These are phyloP conservation scores for Synanthedon vespiformis DNA, from an alignment of 2,888 invertebrate species.

Conservation along the genomic window DNA sequence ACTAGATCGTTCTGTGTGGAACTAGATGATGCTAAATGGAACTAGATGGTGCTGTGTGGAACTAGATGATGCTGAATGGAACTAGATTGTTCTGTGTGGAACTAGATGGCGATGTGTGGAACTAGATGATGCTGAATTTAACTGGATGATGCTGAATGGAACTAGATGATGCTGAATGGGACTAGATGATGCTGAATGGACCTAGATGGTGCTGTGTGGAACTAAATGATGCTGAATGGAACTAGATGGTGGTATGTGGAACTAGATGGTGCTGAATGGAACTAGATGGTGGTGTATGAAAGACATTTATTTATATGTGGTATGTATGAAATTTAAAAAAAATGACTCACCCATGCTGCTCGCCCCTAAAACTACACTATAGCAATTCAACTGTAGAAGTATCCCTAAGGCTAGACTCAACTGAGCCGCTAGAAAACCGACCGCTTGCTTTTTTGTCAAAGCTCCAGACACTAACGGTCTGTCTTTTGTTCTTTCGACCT, in stretches of 20 bases:
- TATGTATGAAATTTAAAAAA: background rate
- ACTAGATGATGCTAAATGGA: too few species aligned
- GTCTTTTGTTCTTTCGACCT: slow-evolving; percentile 86
- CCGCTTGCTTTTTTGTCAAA: slow-evolving; percentile 79
- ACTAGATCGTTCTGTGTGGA: too few species aligned
- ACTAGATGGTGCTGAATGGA: background rate
- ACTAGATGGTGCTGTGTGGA: too few species aligned
- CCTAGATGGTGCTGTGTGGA: too few species aligned
- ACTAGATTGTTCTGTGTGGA: too few species aligned
- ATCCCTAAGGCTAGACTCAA: slow-evolving; percentile 84
- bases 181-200: too few species aligned
- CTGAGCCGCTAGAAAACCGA: slow-evolving; percentile 85
- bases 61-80: too few species aligned
- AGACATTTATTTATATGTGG: background rate
- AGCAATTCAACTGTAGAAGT: slow-evolving; percentile 92
- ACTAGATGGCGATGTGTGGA: too few species aligned
- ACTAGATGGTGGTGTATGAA: too few species aligned
- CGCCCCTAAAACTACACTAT: slow-evolving; percentile 83
- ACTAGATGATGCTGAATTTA: too few species aligned
- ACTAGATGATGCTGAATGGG: too few species aligned
- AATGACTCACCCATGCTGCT: slow-evolving; percentile 77
- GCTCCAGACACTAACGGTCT: slow-evolving; percentile 90
- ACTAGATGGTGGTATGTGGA: background rate
- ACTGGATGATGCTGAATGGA: too few species aligned
- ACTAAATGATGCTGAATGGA: background rate